Evolutionary conservation across 2,888 invertebrate genomes (phyloP), one percentile per base, ranked within the genome.

Genomic region (Agrotis ipsilon): DNA sequence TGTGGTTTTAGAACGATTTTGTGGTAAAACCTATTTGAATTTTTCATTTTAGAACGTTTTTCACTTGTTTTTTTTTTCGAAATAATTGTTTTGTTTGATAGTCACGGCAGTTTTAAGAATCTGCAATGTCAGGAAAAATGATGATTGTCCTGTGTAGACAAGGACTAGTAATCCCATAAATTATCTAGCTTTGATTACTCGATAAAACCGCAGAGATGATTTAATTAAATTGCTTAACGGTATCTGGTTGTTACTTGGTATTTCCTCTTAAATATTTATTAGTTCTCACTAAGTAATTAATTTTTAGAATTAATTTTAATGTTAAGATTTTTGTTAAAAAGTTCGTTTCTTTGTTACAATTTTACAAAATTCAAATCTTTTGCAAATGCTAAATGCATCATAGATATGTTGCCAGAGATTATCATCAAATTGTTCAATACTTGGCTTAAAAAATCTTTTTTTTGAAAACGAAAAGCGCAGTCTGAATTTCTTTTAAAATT

Each of bases 1-100:
- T 60, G 54, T 57, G 60, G 61, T 74, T 74, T 61, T 61, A 21
- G 61, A 68, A 68, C n/a, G 19, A 32, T 73, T 68, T 51, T n/a
- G 24, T 39, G 55, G 49, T 60, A n/a, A 45, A 62, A 48, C 45
- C 13, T 16, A 14, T 54, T 68, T 45, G 2, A 5, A 59, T 46
- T 64, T 52, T 32, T 0, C 4, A 32, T 55, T 19, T 16, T 27
- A 24, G 13, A 55, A 57, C 45, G 7, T 21, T 68, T 68, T 24
- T 39, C 14, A 39, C 13, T 57, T 21, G 46, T 54, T 72, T 32
- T 72, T 32, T 72, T 63, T 13, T 54, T 46, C n/a, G 45, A 24
- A 45, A 61, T 64, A 2, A 43, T 67, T 18, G 4, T 18, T 14
- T 39, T 46, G 7, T 46, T 39, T 2, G 9, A 55, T 49, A 19